phyloP scores from a whole-genome alignment of 2,113 vertebrate species.

The Heterotis niloticus region DNA sequence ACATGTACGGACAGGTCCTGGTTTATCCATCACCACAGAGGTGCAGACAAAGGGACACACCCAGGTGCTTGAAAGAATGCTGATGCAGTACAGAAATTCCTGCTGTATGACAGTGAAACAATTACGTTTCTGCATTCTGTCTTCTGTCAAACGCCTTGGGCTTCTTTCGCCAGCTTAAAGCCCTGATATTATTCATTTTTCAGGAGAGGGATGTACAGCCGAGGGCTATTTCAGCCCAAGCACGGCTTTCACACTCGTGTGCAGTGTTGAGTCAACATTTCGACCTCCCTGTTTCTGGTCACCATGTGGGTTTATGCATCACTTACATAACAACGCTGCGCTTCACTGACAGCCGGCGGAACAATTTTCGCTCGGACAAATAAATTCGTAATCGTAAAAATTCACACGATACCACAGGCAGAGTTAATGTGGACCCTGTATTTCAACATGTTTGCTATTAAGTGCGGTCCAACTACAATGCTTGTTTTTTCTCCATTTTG shows the following conservation, averaged over 20 bases:
- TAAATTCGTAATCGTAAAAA: conserved; percentile 5
- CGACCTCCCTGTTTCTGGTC: conserved; percentile 47
- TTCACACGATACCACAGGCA: not conserved
- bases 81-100: conserved; percentile 55
- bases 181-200: conserved; percentile 67
- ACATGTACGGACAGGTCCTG: no score
- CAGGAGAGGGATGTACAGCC: conserved; percentile 59
- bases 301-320: conserved; percentile 31
- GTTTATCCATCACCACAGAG: no score
- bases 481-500: not conserved
- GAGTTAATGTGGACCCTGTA: no score
- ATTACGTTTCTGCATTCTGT: conserved; percentile 63
- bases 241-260: conserved; percentile 76
- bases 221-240: conserved; percentile 61
- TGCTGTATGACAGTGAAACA: conserved; percentile 56
- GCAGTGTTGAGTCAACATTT: conserved; percentile 51
- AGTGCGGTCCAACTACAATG: not conserved
- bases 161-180: conserved; percentile 63
- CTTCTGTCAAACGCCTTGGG: conserved; percentile 56
- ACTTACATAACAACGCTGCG: not conserved
- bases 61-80: conserved; percentile 33
- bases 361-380: not conserved
- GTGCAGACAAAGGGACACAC: no score
- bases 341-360: not conserved
- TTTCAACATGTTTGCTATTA: no score